Evolutionary conservation across 37 sponge, comb jelly and placozoan species (phyloP), one percentile per base, ranked within the genome.

Genomic region (Ianthella basta): DNA sequence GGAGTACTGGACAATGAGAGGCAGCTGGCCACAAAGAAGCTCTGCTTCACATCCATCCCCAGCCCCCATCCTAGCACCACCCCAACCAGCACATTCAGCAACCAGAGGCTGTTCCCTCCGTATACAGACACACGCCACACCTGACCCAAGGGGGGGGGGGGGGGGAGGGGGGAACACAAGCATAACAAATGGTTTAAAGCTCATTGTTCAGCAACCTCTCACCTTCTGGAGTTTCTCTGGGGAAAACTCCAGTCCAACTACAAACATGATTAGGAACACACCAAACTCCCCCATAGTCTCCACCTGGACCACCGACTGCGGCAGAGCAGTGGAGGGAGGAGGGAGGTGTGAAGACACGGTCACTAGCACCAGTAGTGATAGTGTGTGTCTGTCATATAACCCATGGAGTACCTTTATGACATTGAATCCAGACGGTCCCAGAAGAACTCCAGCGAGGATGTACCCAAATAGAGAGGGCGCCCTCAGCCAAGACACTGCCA

Each of bases 271-370:
- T 53, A 96, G 91, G 53, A 96, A 85, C 16, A 96, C 93, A 0
- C 98, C 98, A 85, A 98, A 86, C 60, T 98, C 98, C 54, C 96
- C 98, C 1, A 98, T 59, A 39, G 93, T 96, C 82, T 98, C 96
- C 25, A 96, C 79, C 59, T 94, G 94, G 20, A 92, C 92, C 5
- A 88, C 86, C 25, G 83, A 85, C 92, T 92, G 64, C 8, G 38
- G 37, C 27, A 79, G 50, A 29, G 55, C 21, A 64, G 53, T 0
- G 86, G 21, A 0, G 25, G 24, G 40, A 41, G 25, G 54, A 19
- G 54, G 41, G 21, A 44, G 6, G 50, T 3, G 8, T 44, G 50
- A 44, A 44, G 6, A 44, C 50, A 44, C 3, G 50, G 50, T 44
- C 50, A 10, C 8, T 44, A 44, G 50, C 8, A 8, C n/a, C n/a